A percentile compares a stretch with the other conserved stretches of the same genome.
Conservation (phyloP, 2,888 invertebrate species). For the Strigamia crassipes region DNA sequence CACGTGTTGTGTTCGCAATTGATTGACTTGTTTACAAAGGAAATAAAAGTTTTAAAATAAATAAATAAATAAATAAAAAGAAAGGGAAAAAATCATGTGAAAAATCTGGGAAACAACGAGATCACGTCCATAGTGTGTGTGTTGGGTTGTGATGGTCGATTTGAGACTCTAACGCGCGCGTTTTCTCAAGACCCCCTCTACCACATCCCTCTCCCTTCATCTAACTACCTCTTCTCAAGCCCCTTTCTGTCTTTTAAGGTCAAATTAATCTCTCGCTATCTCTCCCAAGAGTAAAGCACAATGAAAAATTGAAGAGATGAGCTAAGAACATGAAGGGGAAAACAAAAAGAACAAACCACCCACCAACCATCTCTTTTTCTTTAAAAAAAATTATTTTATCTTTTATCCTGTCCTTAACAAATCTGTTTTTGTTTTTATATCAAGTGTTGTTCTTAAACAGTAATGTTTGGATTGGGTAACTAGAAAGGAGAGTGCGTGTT, state of each 20-base stretch:
- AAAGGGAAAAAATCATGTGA: neutral
- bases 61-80: neutral
- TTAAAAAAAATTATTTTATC: neutral
- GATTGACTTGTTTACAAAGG: neutral
- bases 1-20: neutral
- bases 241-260: constrained; percentile 31
- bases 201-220: constrained; percentile 10
- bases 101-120: constrained; percentile 27
- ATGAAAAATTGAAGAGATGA: constrained; percentile 31
- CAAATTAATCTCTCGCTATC: constrained; percentile 32
- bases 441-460: too few relatives aligned
- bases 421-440: neutral
- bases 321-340: constrained; percentile 5
- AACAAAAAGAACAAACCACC: neutral
- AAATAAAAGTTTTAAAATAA: neutral
- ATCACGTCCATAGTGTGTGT: constrained; percentile 22
- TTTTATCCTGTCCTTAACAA: neutral
- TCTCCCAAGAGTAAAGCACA: constrained; percentile 20
- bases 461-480: neutral
- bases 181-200: neutral
- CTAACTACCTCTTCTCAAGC: constrained; percentile 37
- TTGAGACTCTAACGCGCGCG: constrained; percentile 13
- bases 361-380: neutral
- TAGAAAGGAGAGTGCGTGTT: too few relatives aligned
- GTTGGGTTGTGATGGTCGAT: constrained; percentile 31